Evolutionary conservation across 2,888 invertebrate species (phyloP).

Genomic region (Melinaea menophilus): DNA sequence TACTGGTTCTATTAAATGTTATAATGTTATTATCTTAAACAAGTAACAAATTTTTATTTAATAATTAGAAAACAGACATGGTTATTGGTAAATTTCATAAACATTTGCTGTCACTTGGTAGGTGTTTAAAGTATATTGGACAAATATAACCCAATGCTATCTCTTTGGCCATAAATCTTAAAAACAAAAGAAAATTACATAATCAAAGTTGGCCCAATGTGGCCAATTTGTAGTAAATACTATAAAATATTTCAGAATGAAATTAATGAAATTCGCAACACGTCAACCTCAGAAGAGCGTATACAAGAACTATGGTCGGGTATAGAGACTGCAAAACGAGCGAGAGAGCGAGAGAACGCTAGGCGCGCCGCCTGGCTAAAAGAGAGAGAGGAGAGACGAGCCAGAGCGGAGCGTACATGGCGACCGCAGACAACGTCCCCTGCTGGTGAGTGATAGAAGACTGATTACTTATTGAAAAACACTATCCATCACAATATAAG

Average conservation of each 20-base stretch:
- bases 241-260: conserved; percentile 52
- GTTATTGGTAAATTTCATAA: no score
- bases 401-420: conserved; percentile 80
- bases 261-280: conserved; percentile 67
- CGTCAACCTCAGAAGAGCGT: conserved; percentile 81
- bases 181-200: no score
- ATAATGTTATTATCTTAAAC: no score
- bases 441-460: conserved; percentile 45
- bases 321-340: conserved; percentile 85
- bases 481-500: conserved; percentile 81
- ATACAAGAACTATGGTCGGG: conserved; percentile 85
- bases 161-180: no score
- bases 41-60: no score
- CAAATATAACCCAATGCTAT: no score
- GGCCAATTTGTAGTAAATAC: neutral
- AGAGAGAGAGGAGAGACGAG: conserved; percentile 81
- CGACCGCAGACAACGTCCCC: conserved; percentile 52
- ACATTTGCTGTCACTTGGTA: no score
- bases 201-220: no score
- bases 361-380: conserved; percentile 80
- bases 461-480: conserved; percentile 65
- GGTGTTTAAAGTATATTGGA: no score
- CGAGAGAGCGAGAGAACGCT: conserved; percentile 82
- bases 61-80: no score
- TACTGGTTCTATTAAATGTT: no score